Conservation (phyloP, 2,113 vertebrate species). For the Syngnathus scovelli region DNA sequence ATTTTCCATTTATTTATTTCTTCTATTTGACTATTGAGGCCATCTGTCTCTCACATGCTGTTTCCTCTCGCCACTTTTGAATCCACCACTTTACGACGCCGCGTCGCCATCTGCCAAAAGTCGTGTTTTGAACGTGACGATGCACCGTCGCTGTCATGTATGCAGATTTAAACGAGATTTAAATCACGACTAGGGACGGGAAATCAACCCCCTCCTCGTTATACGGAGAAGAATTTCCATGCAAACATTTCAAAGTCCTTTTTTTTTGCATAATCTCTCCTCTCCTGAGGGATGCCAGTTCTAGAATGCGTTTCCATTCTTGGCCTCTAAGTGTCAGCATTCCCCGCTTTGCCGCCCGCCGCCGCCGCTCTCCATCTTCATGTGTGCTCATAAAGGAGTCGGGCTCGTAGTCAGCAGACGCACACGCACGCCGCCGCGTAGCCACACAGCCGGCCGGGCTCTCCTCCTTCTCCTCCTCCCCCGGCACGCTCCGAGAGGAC, state of each 20-base stretch:
- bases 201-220: not conserved
- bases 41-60: not conserved
- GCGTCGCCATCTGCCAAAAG: slow-evolving; percentile 1
- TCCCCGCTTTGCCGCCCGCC: slow-evolving; percentile 40
- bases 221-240: not conserved
- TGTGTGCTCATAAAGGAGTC: slow-evolving; percentile 52
- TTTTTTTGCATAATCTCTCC: not conserved
- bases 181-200: not conserved
- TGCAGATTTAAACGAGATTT: no score
- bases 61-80: not conserved
- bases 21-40: slow-evolving; percentile 7
- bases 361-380: slow-evolving; percentile 3
- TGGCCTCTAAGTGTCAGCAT: slow-evolving; percentile 69
- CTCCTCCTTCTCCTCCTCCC: slow-evolving; percentile 39
- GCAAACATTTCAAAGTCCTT: not conserved
- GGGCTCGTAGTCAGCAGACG: slow-evolving; percentile 45
- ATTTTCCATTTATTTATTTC: slow-evolving; percentile 1
- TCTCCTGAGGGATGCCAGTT: not conserved
- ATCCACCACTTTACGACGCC: no score
- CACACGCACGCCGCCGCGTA: not conserved
- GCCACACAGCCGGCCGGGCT: slow-evolving; percentile 47
- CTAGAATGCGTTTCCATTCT: slow-evolving; percentile 41
- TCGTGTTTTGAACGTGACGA: not conserved
- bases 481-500: slow-evolving; percentile 26
- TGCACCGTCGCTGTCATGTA: not conserved